Evolutionary conservation across 2,113 vertebrate species (phyloP), one percentile per base, ranked within the genome.

Genomic region (Chrysemys picta): DNA sequence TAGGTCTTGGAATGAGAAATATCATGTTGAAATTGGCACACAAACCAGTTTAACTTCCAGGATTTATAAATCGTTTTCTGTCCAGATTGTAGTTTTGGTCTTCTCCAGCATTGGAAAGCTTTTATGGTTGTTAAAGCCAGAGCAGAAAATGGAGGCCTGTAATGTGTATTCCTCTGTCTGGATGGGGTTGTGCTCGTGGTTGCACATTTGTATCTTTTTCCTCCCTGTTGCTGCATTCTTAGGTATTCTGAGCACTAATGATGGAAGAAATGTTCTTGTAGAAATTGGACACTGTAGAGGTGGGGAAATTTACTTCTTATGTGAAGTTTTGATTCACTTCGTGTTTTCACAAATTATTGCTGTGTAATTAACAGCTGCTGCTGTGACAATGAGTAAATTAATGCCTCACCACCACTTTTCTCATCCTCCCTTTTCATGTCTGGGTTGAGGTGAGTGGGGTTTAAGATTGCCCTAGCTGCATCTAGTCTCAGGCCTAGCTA

Each of bases 21-120:
- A 49, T 85, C 14, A 8, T 84, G 45, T 87, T 94, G 91, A 94
- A 97, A 89, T 96, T 97, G 94, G 94, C 93, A 90, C 83, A 69
- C 50, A 0, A 53, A 90, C 91, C 87, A 57, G 72, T 96, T 88
- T 92, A 0, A 47, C 87, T 97, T 97, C 89, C 91, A 96, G 93
- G 93, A 85, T 95, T 97, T 96, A 91, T 94, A 94, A 96, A 96
- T 97, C n/a, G 56, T 94, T 82, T 96, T 96, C 94, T 96, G 91
- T 97, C 95, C 96, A 93, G 87, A 96, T 96, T 94, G 80, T 90
- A 89, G 84, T 79, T 86, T 81, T 94, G 82, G 89, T 95, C 93
- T 95, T 95, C 94, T 96, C 38, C 19, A 79, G 89, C 2, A 0
- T 49, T 94, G 85, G 91, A 90, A 97, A 57, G 57, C 84, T 93